Evolutionary conservation across 2,113 vertebrate species (phyloP).

Genomic region (Mesoclemmys tuberculata): DNA sequence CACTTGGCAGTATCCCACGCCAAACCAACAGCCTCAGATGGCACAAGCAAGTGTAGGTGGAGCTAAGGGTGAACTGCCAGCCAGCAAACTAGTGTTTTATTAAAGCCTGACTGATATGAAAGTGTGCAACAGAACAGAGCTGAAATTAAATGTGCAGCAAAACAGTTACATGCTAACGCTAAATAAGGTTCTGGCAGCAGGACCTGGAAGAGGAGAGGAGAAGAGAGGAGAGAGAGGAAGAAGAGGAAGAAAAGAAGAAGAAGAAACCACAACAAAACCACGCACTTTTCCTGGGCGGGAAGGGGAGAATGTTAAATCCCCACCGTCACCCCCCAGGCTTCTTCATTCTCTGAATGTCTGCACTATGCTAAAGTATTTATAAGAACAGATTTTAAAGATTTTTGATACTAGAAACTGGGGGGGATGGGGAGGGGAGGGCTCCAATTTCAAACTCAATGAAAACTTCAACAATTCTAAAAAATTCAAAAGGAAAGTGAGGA

Average conservation of each 20-base stretch:
- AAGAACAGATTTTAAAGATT: neutral
- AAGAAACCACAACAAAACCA: rapidly evolving
- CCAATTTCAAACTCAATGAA: slow-evolving; percentile 1
- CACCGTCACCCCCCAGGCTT: neutral
- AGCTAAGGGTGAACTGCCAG: neutral
- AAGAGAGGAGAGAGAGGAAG: too few species aligned
- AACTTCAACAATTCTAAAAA: neutral
- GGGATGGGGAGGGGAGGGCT: too few species aligned
- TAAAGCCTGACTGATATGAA: neutral
- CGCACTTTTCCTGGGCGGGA: neutral
- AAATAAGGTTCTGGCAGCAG: neutral
- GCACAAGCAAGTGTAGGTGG: rapidly evolving
- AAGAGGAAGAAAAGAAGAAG: too few species aligned
- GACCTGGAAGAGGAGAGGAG: too few species aligned
- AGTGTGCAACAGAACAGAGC: rapidly evolving
- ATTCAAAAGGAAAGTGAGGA: neutral
- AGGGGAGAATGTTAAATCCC: neutral
- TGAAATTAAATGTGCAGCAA: neutral
- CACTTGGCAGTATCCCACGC: neutral
- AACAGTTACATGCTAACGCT: too few species aligned
- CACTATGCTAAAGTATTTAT: neutral
- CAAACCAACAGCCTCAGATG: neutral
- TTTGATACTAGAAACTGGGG: neutral
- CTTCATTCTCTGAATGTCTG: neutral
- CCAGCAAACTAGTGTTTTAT: neutral